Base-by-base conservation (phyloP, 2,797 vertebrate species). In the Calcarius lapponicus region DNA sequence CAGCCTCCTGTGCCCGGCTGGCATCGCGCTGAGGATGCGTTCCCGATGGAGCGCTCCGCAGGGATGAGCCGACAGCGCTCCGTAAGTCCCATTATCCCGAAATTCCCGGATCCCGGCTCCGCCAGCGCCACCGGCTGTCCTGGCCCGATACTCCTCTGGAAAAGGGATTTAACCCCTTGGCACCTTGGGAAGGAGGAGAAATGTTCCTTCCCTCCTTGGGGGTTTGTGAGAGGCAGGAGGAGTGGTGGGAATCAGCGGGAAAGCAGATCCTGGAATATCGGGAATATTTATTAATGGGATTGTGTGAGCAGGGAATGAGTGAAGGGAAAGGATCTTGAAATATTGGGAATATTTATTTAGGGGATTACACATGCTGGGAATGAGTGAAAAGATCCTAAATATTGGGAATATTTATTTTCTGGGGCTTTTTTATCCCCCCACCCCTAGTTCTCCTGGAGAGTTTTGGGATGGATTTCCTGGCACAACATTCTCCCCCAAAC, bases 71-170 rank as follows among this genome's bases (percentile, higher is more conserved):
- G 91, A 51, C 87, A 81, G 67, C 88, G 62, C 36, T 71, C 92
- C 88, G 74, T 66, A 93, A 95, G 86, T 89, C 92, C 93, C 13
- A 80, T 95, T 91, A 94, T 91, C 91, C 42, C 7, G 84, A 84
- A 26, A 79, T 90, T 36, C 84, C 94, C 64, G 38, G 43, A 67
- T 67, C 45, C n/a, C 45, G 92, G 86, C 61, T 82, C 90, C 93
- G 48, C 58, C 62, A 97, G 96, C 97, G 97, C 97, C 96, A 95
- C 94, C 97, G 92, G 93, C 95, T 53, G 97, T 94, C 84, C 82
- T 6, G 53, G 6, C 24, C 31, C 40, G 7, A 29, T 14, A 34
- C 18, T 57, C 18, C 40, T 34, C 25, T 7, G n/a, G 42, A 13
- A 36, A 64, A 15, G 10, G 40, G 4, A 40, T 71, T 88, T 75